phyloP scores from a whole-genome alignment of 2,888 invertebrate species.

The Ichneumoninae sp. region DNA sequence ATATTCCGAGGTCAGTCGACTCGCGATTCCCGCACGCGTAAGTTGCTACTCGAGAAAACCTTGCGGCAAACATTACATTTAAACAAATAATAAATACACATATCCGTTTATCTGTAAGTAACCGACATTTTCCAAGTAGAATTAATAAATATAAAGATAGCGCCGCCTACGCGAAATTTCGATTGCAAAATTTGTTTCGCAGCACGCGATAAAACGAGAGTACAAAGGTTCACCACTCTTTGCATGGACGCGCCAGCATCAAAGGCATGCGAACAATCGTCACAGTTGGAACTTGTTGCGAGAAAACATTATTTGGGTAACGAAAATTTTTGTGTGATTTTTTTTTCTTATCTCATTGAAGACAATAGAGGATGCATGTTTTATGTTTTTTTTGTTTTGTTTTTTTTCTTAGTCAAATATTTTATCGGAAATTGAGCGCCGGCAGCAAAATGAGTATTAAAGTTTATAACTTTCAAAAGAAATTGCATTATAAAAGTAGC shows the following conservation, averaged over 20 bases:
- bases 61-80: background rate
- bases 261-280: slow-evolving; percentile 37
- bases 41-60: slow-evolving; percentile 62
- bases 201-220: background rate
- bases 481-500: background rate
- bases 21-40: slow-evolving; percentile 75
- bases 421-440: background rate
- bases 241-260: slow-evolving; percentile 62
- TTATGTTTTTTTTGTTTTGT: background rate
- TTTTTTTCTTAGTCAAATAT: background rate
- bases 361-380: background rate
- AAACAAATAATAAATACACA: background rate
- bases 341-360: background rate
- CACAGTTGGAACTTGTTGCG: slow-evolving; percentile 46
- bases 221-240: slow-evolving; percentile 22
- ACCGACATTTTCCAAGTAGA: background rate
- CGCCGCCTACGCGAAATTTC: background rate
- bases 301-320: slow-evolving; percentile 62
- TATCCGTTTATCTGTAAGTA: background rate
- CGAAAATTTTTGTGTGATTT: background rate
- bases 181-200: background rate
- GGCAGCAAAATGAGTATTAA: background rate
- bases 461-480: background rate
- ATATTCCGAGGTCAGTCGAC: slow-evolving; percentile 76
- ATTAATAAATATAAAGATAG: background rate